Percentiles rank a stretch among this genome's conserved stretches.
Evolutionary conservation across 2,113 vertebrate genomes (phyloP).

Genomic region (Rhodinocichla rosea): DNA sequence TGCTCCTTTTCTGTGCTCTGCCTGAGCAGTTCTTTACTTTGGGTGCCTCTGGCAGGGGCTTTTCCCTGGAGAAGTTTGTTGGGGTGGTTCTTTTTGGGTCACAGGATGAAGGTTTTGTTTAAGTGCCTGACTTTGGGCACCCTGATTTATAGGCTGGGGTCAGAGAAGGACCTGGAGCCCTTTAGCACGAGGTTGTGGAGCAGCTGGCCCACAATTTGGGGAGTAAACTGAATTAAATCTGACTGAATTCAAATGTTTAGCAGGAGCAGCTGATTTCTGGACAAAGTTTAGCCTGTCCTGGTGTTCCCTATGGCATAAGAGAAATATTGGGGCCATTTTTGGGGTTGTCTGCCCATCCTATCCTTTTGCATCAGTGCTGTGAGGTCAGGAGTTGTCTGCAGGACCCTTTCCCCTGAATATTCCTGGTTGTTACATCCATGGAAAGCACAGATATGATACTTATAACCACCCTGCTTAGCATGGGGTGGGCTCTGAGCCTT

Average conservation of each 20-base stretch:
- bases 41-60: not conserved
- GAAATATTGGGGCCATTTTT: not conserved
- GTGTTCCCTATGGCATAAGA: not conserved
- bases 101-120: not conserved
- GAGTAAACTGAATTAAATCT: not conserved
- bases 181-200: fast-evolving
- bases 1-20: fast-evolving
- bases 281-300: not conserved
- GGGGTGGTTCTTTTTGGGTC: not conserved
- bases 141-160: not conserved
- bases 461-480: not conserved
- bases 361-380: not conserved
- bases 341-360: not conserved
- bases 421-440: not conserved
- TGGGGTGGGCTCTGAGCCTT: not conserved
- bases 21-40: not conserved
- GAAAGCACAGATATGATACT: not conserved
- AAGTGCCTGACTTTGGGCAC: not conserved
- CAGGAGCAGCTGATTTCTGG: not conserved
- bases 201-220: not conserved
- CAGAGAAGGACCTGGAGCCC: not conserved
- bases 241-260: not conserved
- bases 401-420: not conserved
- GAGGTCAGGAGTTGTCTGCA: not conserved
- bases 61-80: not conserved